phyloP scores from a whole-genome alignment of 2,888 invertebrate species.

The Beris chalybata region DNA sequence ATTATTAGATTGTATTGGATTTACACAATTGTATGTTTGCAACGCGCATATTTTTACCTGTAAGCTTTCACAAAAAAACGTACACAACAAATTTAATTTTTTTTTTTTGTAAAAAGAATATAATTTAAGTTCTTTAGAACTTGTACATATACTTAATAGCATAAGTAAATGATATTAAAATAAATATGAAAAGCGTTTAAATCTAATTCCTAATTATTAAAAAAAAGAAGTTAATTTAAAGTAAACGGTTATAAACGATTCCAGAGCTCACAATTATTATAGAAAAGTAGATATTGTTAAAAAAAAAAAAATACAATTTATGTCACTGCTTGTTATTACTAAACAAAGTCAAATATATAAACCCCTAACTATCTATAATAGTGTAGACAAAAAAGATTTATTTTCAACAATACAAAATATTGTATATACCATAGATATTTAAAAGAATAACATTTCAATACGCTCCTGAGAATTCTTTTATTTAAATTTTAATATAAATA shows the following conservation, averaged over 20 bases:
- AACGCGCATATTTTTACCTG: slow-evolving; percentile 2
- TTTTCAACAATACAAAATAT: too few species aligned
- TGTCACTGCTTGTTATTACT: too few species aligned
- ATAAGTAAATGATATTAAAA: slow-evolving; percentile 44
- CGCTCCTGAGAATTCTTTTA: too few species aligned
- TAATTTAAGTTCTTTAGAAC: slow-evolving; percentile 42
- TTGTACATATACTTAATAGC: slow-evolving; percentile 55
- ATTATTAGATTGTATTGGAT: neutral
- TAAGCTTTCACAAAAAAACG: neutral
- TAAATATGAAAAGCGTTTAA: slow-evolving; percentile 2
- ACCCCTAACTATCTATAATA: too few species aligned
- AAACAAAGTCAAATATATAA: too few species aligned
- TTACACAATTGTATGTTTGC: slow-evolving; percentile 23
- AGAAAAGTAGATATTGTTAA: neutral
- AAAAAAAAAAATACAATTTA: neutral
- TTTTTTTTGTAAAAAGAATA: slow-evolving; percentile 21
- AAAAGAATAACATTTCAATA: too few species aligned
- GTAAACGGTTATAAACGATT: neutral
- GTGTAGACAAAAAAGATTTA: too few species aligned
- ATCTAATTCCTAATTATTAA: neutral
- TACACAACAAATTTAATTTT: slow-evolving; percentile 21
- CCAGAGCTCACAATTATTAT: neutral
- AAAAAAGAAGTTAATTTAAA: neutral
- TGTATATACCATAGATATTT: too few species aligned
- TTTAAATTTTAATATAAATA: too few species aligned